Evolutionary conservation across 2,113 vertebrate species (phyloP).

Genomic region (Sinosuthora webbiana): DNA sequence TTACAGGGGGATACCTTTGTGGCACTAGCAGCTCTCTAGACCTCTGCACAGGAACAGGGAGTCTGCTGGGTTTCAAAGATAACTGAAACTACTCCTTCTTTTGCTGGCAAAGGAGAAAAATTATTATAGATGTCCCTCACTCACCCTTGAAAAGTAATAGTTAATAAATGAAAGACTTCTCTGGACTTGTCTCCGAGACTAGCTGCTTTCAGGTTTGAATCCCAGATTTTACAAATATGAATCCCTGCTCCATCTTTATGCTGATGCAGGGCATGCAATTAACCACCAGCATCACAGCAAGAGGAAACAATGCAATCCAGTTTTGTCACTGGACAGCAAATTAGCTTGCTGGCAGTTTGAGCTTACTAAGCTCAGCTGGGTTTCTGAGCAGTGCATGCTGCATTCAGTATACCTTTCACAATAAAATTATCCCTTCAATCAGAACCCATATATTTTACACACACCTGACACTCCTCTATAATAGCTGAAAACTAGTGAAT

Average conservation of each 20-base stretch:
- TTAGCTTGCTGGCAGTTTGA: not conserved
- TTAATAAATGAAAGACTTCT: not conserved
- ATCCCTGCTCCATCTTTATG: not conserved
- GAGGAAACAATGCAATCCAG: not conserved
- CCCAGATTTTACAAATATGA: not conserved
- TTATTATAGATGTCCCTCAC: not conserved
- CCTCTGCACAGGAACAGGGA: not conserved
- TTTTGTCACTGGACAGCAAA: not conserved
- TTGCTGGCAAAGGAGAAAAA: not conserved
- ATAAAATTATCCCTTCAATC: not conserved
- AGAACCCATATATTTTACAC: not conserved
- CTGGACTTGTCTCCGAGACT: not conserved
- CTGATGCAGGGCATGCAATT: not conserved
- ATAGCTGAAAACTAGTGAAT: not conserved
- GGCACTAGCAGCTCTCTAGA: not conserved
- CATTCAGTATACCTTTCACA: too few relatives aligned
- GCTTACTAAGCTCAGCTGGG: not conserved
- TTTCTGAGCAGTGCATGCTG: accelerated
- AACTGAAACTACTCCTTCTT: not conserved
- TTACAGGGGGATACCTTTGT: not conserved
- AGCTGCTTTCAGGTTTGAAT: not conserved
- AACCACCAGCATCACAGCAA: not conserved
- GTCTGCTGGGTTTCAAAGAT: not conserved
- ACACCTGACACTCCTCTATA: not conserved
- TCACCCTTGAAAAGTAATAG: not conserved